Evolutionary conservation across 2,888 invertebrate genomes (phyloP), one percentile per base, ranked within the genome.

Genomic region (Drepanosiphum platanoidis): DNA sequence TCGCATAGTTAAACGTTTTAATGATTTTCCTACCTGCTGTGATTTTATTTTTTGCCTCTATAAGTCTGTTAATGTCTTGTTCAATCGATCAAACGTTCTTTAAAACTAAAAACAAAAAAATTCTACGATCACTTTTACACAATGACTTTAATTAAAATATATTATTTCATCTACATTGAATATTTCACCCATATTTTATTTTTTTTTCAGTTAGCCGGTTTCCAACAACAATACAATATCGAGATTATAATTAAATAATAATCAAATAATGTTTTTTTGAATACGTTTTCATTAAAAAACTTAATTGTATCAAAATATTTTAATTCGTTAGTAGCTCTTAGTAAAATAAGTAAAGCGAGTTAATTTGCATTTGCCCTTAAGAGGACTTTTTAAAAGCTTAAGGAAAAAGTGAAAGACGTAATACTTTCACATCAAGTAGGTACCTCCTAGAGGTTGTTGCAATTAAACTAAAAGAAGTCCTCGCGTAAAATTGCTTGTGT

Each of bases 361-460:
- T 64, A 78, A 78, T 64, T 78, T 78, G 30, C 13, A 66, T 78
- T 78, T 42, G 30, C 39, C 30, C 61, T 78, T 32, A 61, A 78
- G 64, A 78, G 4, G 30, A 66, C 64, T 78, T 78, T 78, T 64
- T 22, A 22, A 64, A 64, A 78, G 42, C 78, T 64, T 66, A 7
- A 39, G 22, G 22, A 64, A 78, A 78, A 78, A 42, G 64, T 66
- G 78, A 78, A 78, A 78, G 78, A 66, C 11, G 18, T 36, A 27
- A 42, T 30, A 78, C 78, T 78, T 78, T 78, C 78, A 66, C 78
- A 78, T 78, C 30, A 42, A 39, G 7, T 32, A 8, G 18, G n/a
- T n/a, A n/a, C n/a, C n/a, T n/a, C n/a, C n/a, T n/a, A n/a, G n/a
- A n/a, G 30, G 9, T 18, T 64, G 9, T 18, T 75, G 27, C 27